Base-by-base conservation (phyloP, 2,113 vertebrate species). In the Prionailurus bengalensis region DNA sequence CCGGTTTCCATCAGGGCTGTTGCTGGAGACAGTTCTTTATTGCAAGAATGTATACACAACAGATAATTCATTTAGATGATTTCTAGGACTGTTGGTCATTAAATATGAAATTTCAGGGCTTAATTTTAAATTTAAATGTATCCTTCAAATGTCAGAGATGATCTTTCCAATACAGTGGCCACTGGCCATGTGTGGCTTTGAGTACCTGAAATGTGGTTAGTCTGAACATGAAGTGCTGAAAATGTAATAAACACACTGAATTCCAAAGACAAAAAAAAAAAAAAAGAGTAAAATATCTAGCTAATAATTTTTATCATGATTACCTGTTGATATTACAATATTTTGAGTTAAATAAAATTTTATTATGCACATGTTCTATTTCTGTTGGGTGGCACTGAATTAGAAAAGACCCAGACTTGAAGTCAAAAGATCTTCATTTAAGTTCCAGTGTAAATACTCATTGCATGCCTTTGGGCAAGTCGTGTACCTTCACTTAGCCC, bases 121-220 rank as follows among this genome's bases (percentile, higher is more conserved):
- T 86, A 66, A 55, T 93, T 96, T 96, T 71, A 93, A 76, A 51
- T 53, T 71, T 63, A 78, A 81, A 58, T 90, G 61, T 92, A 15
- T n/a, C 33, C 89, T 92, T 88, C 51, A 85, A 87, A 88, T 48
- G 25, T 88, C 55, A 85, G 31, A 93, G 45, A 31, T 89, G 63
- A 78, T 19, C 31, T 84, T 66, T 76, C 61, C 39, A 33, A 42
- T 42, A 11, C 4, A 0, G 63, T 27, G 63, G 31, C 31, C 42
- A 5, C 66, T 33, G 61, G n/a, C 42, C 84, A 42, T 0, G 2
- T 5, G 21, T n/a, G 53, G 48, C 55, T 71, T 87, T 70, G 81
- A 87, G 78, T 31, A 25, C 63, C 55, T 86, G 55, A 74, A 65
- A 79, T 70, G 39, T 17, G 13, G 17, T 83, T 58, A 17, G 71